Evolutionary conservation across 2,888 invertebrate species (phyloP), one percentile per base, ranked within the genome.

Genomic region (Autographa gamma): DNA sequence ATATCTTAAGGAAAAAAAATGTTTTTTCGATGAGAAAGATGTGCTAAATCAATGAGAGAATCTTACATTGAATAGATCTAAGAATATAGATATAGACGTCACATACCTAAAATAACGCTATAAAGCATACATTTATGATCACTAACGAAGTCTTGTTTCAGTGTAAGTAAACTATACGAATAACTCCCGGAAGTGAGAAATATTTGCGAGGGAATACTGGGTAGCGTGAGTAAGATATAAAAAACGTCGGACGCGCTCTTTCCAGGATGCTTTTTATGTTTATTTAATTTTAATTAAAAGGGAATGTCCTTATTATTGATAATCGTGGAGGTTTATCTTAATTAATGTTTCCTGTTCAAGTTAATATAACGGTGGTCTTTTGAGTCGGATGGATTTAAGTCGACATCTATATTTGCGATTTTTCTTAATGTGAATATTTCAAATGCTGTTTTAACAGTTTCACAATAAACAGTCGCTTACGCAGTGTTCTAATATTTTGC

Each of bases 271-370:
- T 32, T 48, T 43, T 48, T 2, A 68, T 16, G 63, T 66, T 74
- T 43, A 48, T 64, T 69, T 69, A 62, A 18, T 77, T 78, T 63
- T 77, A 74, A 77, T 77, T 77, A 77, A 63, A 56, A 60, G 32
- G 48, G 63, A 74, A 63, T 74, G 69, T 69, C 69, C 70, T 74
- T 68, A 48, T 77, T 77, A 48, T 67, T 73, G 61, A 60, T 56
- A 61, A 67, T 11, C 9, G 32, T 69, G 32, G 14, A 31, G 32
- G 14, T 18, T 56, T 62, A 54, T 19, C 25, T 56, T 56, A 56
- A 25, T 56, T 13, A 56, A 56, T 19, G 54, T 25, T 56, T 56
- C 54, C 54, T 56, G 54, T 56, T n/a, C 48, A 48, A 48, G 48
- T 48, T 48, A n/a, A 48, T 48, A n/a, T 48, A 48, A 48, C 48